Percentiles rank a stretch among this genome's conserved stretches.
phyloP scores from a whole-genome alignment of 37 sponge, comb jelly and placozoan species.

The Halichondria panicea region DNA sequence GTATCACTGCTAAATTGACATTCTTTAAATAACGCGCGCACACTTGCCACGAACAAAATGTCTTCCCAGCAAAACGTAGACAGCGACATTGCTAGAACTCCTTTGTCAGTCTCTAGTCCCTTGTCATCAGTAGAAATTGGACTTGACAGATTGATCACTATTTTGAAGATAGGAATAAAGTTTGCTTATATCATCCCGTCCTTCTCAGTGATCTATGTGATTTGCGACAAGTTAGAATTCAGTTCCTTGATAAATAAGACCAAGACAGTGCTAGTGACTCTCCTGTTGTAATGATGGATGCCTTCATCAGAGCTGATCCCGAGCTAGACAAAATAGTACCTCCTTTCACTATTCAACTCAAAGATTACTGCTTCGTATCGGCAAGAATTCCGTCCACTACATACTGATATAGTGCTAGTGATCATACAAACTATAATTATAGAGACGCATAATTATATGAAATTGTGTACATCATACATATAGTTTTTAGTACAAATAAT shows the following conservation, averaged over 20 bases:
- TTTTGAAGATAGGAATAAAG: slow-evolving; percentile 4
- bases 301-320: background rate
- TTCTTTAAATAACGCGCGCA: too few species aligned
- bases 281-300: background rate
- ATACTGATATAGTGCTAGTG: background rate
- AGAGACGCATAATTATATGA: background rate
- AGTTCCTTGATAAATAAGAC: background rate
- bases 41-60: too few species aligned
- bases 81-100: background rate
- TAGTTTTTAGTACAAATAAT: background rate
- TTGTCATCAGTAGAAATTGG: background rate
- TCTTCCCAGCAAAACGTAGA: background rate
- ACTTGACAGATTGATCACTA: background rate
- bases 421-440: background rate
- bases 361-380: background rate
- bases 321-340: background rate
- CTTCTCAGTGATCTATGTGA: background rate
- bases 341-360: background rate
- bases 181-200: background rate
- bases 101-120: too few species aligned
- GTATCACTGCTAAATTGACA: too few species aligned
- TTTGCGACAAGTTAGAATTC: background rate
- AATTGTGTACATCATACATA: background rate
- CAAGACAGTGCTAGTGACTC: too few species aligned
- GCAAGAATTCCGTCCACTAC: background rate